Conservation (phyloP, 2,888 invertebrate genomes). For the Diadromus collaris region DNA sequence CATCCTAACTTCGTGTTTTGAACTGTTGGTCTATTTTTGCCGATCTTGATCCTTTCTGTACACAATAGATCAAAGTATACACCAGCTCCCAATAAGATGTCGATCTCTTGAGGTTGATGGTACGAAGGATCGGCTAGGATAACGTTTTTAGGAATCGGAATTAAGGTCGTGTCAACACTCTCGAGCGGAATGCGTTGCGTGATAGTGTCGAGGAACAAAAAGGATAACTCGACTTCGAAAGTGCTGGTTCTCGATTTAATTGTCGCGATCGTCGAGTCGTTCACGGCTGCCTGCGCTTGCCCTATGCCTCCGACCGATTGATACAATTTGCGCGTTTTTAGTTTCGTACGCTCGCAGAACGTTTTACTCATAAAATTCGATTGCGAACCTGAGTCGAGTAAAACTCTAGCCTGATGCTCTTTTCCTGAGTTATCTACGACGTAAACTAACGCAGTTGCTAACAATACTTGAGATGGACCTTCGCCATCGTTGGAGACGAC, state of each 20-base stretch:
- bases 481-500: not conserved
- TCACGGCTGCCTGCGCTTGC: not conserved
- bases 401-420: conserved; percentile 2
- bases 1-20: conserved; percentile 52
- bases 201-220: conserved; percentile 7
- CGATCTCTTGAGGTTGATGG: conserved; percentile 15
- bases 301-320: conserved; percentile 19
- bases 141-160: conserved; percentile 10
- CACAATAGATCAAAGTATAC: conserved; percentile 25
- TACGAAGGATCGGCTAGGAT: conserved; percentile 18
- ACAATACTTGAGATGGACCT: conserved; percentile 21
- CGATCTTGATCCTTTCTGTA: conserved; percentile 24
- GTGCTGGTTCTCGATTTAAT: not conserved
- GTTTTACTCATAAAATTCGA: conserved; percentile 2
- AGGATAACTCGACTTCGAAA: not conserved
- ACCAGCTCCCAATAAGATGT: conserved; percentile 31
- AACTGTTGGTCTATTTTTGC: conserved; percentile 19
- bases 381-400: conserved; percentile 8
- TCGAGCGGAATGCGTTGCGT: conserved; percentile 16
- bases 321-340: conserved; percentile 8
- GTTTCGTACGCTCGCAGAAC: conserved; percentile 4
- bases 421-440: not conserved
- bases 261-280: too few relatives aligned
- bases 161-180: not conserved
- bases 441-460: conserved; percentile 2